phyloP scores from a whole-genome alignment of 2,797 vertebrate genomes.

The Eulemur mongoz region DNA sequence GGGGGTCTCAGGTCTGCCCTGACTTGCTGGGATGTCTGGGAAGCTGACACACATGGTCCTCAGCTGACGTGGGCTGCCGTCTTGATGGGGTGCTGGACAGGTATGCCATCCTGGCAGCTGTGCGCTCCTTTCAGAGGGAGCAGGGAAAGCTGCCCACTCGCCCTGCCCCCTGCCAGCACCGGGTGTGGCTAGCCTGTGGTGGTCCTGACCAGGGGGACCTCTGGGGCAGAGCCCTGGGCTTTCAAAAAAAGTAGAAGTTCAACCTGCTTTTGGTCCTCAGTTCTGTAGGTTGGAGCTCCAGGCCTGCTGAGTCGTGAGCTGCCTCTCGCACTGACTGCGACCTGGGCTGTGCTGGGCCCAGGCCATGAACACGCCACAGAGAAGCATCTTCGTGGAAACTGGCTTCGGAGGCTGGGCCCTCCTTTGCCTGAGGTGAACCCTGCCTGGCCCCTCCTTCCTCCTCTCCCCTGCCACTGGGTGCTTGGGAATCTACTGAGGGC shows the following conservation, averaged over 20 bases:
- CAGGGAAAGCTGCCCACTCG: not conserved
- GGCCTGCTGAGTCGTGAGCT: fast-evolving
- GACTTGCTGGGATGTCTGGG: not conserved
- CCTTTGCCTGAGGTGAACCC: not conserved
- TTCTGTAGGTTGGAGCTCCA: not conserved
- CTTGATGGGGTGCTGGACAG: fast-evolving
- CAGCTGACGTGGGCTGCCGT: not conserved
- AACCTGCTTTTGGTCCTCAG: not conserved
- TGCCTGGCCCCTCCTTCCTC: not conserved
- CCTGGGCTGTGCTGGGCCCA: not conserved
- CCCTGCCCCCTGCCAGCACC: no score
- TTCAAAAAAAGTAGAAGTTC: not conserved
- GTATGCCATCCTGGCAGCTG: not conserved
- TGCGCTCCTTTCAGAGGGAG: not conserved
- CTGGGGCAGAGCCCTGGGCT: not conserved
- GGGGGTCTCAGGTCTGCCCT: not conserved
- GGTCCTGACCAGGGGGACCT: no score
- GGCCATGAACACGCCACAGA: not conserved
- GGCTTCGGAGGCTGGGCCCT: not conserved
- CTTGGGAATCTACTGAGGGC: not conserved
- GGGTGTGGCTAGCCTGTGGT: no score
- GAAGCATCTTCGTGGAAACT: not conserved
- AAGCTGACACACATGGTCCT: not conserved
- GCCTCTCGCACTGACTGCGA: not conserved
- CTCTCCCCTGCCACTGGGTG: not conserved